These are phyloP conservation scores for Pherbina coryleti DNA, from an alignment of 2,888 invertebrate species.

Conservation along the genomic window DNA sequence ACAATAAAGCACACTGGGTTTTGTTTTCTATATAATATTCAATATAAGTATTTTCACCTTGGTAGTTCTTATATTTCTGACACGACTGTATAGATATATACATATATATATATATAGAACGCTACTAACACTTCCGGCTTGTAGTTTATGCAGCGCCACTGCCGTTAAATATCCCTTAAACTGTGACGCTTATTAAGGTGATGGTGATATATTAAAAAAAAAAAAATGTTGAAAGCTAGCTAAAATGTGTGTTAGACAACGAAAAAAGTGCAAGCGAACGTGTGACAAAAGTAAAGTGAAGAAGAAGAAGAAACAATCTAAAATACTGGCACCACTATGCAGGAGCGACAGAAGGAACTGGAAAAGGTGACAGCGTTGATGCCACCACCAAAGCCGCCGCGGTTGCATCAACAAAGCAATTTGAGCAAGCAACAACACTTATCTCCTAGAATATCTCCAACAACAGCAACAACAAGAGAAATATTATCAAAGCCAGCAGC, in stretches of 20 bases:
- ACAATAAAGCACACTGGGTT: no score
- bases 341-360: neutral
- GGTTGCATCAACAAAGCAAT: conserved; percentile 11
- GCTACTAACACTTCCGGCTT: neutral
- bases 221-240: conserved; percentile 1
- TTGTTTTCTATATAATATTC: no score
- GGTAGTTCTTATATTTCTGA: no score
- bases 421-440: conserved; percentile 15
- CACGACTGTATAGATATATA: no score
- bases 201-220: conserved; percentile 34
- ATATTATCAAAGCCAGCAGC: conserved; percentile 26
- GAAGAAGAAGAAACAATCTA: conserved; percentile 51
- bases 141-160: neutral
- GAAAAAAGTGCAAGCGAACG: neutral
- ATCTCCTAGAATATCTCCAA: conserved; percentile 26
- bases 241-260: conserved; percentile 18
- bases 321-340: neutral
- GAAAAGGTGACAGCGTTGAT: neutral
- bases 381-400: conserved; percentile 38
- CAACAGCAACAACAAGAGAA: conserved; percentile 35
- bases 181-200: neutral
- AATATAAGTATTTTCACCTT: no score
- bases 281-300: conserved; percentile 21
- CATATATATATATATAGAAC: neutral
- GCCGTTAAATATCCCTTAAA: neutral